Conservation (phyloP, 2,113 vertebrate genomes). For the Oreamnos americanus region DNA sequence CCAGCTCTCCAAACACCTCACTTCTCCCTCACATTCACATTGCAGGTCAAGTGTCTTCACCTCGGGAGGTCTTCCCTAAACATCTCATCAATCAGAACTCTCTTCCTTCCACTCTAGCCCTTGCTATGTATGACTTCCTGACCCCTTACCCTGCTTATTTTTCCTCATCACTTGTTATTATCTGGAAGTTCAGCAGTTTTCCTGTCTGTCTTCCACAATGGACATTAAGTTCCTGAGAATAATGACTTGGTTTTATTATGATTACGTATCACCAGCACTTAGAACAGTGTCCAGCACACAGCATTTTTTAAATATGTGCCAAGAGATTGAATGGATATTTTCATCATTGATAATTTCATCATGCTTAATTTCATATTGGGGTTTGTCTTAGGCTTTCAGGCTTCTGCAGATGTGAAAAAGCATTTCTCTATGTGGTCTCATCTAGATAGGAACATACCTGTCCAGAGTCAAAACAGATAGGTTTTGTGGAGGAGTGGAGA, state of each 20-base stretch:
- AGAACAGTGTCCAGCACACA: not conserved
- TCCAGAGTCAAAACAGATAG: not conserved
- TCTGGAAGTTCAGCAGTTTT: not conserved
- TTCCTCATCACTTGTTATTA: not conserved
- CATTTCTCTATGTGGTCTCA: not conserved
- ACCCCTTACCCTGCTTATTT: not conserved
- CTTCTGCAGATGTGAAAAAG: constrained; percentile 1
- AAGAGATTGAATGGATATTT: not conserved
- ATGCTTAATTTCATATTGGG: not conserved
- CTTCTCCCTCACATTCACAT: not conserved
- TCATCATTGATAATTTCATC: not conserved
- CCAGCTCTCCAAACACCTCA: not conserved
- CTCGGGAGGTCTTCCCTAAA: not conserved
- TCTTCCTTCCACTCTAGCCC: not conserved
- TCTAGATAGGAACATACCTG: not conserved
- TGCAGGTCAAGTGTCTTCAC: not conserved
- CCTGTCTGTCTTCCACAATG: not conserved
- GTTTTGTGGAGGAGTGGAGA: not conserved
- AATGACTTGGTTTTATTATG: not conserved
- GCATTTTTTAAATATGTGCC: not conserved
- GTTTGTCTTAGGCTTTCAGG: not conserved
- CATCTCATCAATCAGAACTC: not conserved
- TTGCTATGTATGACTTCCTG: not conserved
- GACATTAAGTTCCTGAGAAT: not conserved
- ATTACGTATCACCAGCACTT: not conserved